phyloP scores from a whole-genome alignment of 2,797 vertebrate species.

The Cebuella pygmaea region DNA sequence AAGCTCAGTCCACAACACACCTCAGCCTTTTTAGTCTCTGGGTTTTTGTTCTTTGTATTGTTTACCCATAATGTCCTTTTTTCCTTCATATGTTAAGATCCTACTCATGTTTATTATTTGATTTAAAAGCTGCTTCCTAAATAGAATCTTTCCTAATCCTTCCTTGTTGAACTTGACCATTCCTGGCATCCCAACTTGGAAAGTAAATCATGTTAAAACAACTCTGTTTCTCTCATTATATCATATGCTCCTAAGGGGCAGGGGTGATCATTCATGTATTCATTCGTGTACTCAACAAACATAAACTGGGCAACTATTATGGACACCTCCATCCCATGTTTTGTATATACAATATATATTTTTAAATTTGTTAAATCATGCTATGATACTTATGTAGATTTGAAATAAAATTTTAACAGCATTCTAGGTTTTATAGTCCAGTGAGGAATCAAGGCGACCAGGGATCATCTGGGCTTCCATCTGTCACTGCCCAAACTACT shows the following conservation, averaged over 20 bases:
- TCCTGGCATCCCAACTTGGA: neutral
- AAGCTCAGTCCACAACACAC: rapidly evolving
- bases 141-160: neutral
- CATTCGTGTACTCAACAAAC: neutral
- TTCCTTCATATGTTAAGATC: neutral
- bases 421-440: neutral
- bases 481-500: neutral
- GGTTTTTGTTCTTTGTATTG: neutral
- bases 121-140: slow-evolving; percentile 4
- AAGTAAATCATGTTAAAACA: neutral
- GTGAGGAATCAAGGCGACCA: neutral
- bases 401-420: neutral
- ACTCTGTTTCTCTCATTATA: neutral
- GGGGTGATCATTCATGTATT: neutral
- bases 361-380: neutral
- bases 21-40: rapidly evolving
- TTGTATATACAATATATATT: neutral
- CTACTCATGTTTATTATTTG: neutral
- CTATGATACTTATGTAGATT: neutral
- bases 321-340: neutral
- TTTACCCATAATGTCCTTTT: neutral
- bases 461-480: neutral
- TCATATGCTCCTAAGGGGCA: neutral
- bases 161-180: neutral
- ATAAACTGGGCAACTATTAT: neutral